Base-by-base conservation (phyloP, 1,140 invertebrate genomes). In the Temnothorax nylanderi region DNA sequence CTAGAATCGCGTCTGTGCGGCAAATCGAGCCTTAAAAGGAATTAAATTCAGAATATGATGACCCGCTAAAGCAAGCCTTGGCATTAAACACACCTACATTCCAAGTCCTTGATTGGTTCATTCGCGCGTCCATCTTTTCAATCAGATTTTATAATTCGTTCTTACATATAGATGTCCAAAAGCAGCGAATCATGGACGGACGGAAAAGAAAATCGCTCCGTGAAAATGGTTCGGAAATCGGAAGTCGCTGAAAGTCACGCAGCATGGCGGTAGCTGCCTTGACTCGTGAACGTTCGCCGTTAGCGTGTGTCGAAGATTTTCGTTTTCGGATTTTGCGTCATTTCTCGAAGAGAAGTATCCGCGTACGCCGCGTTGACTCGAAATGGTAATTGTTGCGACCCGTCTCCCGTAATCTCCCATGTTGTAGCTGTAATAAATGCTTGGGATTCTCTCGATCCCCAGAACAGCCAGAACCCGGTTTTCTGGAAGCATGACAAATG, bases 401-500 rank as follows among this genome's bases (percentile, higher is more conserved):
- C 26, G n/a, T 5, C 34, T 85, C 18, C 13, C n/a, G 3, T 56
- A 16, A 41, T 71, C n/a, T 51, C 16, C 7, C 0, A 2, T 34
- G 0, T 49, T 21, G 60, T 41, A 41, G 49, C 62, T 26, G 5
- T 8, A 51, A 21, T 18, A 65, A 76, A 44, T 26, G 21, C 37
- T 26, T 11, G 26, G 2, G 11, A 41, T 64, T 41, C 6, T 18
- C 5, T 18, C 5, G 41, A 41, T 62, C 47, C 3, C 6, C 21
- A 1, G 26, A 26, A 26, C 26, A 1, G 74, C 0, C 13, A 26
- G 21, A 78, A 56, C 13, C 49, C 65, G 58, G 41, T 51, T 75
- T 85, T 41, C 62, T 21, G 49, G 65, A 78, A 60, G 62, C 56
- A 62, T 91, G 87, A 91, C 86, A 90, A 92, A 92, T 92, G 88